Evolutionary conservation across 2,797 vertebrate species (phyloP).

Genomic region (Ateles fusciceps): DNA sequence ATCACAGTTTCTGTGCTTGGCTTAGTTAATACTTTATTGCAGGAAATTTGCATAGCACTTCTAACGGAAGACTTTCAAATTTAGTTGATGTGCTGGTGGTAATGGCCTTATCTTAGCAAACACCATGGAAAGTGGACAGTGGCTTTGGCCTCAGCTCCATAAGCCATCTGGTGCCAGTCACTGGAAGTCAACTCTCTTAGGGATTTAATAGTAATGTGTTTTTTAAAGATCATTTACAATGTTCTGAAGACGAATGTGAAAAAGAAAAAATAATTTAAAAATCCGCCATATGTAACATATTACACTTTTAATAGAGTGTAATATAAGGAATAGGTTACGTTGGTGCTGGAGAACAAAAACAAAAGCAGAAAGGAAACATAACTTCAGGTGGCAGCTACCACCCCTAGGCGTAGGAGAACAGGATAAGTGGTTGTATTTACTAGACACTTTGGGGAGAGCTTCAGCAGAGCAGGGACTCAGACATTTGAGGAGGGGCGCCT

Average conservation of each 20-base stretch:
- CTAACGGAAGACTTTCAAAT: not conserved
- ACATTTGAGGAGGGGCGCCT: not conserved
- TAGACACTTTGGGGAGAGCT: not conserved
- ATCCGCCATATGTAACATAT: not conserved
- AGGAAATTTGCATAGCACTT: not conserved
- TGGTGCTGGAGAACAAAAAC: not conserved
- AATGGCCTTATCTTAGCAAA: not conserved
- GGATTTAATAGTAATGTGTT: not conserved
- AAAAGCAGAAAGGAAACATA: not conserved
- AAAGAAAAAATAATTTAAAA: not conserved
- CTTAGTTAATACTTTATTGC: not conserved
- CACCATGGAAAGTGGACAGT: not conserved
- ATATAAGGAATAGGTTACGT: not conserved
- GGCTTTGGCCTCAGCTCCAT: not conserved
- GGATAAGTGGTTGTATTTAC: not conserved
- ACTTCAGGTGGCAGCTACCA: not conserved
- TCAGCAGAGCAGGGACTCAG: not conserved
- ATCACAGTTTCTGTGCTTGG: not conserved
- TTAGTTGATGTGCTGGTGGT: not conserved
- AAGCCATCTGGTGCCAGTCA: not conserved
- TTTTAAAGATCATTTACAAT: not conserved
- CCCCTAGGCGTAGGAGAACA: not conserved
- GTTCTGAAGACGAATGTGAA: not conserved
- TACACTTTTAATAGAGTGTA: not conserved
- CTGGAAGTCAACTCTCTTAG: not conserved